Evolutionary conservation across 1,140 invertebrate genomes (phyloP), one percentile per base, ranked within the genome.

Genomic region (Drosophila melanica): DNA sequence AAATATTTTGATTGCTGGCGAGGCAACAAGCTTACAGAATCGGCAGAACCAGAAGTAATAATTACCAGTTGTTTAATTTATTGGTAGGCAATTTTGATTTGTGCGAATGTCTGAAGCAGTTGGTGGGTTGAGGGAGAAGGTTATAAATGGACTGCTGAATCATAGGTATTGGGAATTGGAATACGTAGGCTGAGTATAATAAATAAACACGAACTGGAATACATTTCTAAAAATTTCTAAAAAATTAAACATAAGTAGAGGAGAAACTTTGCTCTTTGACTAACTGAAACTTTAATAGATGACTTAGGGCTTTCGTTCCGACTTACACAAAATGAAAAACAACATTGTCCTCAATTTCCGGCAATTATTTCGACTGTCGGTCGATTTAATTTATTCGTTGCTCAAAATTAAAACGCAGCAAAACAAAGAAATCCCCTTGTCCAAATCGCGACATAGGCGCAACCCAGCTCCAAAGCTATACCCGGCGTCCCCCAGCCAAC

Each of bases 311-410:
- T 39, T 4, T 39, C 14, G n/a, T 35, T 7, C n/a, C 11, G 33
- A 7, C 30, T 53, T 35, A 35, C 9, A 35, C 7, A 41, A 60
- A 53, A 67, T 62, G 50, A 54, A 77, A 75, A 80, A 69, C 62
- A 79, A 68, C 81, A 69, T 70, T 65, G 81, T 82, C 82, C 70
- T 63, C 81, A 87, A 87, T 87, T 89, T 82, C 82, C 84, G 84
- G 76, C 85, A 87, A 87, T 87, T 87, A 87, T 87, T 87, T 84
- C 42, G 60, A 80, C 79, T 87, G 84, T 89, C 79, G 84, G 84
- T 89, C 86, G 84, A 87, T 87, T 87, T 87, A 87, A 87, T 87
- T 87, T 87, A 90, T 89, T 85, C 77, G 84, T 80, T 80, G 74
- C 77, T 90, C 74, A 85, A 90, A 89, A 89, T 89, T 90, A 89